Evolutionary conservation across 2,113 vertebrate species (phyloP), one percentile per base, ranked within the genome.

Genomic region (Mesocricetus auratus): DNA sequence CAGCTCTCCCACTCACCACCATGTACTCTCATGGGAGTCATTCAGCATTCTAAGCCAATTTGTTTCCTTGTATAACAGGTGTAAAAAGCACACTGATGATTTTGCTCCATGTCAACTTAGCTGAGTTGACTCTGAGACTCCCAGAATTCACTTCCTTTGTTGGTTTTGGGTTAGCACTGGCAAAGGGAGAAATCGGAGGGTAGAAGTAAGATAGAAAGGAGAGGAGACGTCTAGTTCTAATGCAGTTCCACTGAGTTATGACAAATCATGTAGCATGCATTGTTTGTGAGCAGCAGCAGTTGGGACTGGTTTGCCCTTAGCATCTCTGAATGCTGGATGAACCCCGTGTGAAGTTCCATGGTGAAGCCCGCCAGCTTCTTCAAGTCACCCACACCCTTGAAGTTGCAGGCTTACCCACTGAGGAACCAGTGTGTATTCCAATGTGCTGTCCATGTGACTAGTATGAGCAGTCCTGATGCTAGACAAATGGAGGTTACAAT

Each of bases 21-120:
- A 9, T 83, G 60, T 69, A 36, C 10, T 24, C 17, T 85, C 66
- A 17, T 45, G 16, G 19, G 53, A 91, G 31, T 92, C 86, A 90
- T 77, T 95, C 93, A 87, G 60, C 26, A 47, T 95, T 89, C 50
- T 50, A 86, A 93, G 45, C 26, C 58, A 33, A 39, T 91, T 85
- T 60, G 11, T 78, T 96, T 86, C 56, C 62, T 62, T 85, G 74
- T 89, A 93, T 95, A 87, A 93, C 69, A 71, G 64, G 39, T 62
- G 66, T 90, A n/a, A 91, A 91, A 39, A 47, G 78, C 36, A 88
- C 47, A 83, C 5, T 68, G 9, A 69, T 83, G 33, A 42, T 15
- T 94, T 73, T 96, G 71, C 47, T 56, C 60, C 75, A 5, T 53
- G 58, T 68, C 56, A 33, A 1, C 13, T 86, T 95, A 88, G 69